phyloP scores from a whole-genome alignment of 1,140 invertebrate genomes.

The Polypedilum vanderplanki region DNA sequence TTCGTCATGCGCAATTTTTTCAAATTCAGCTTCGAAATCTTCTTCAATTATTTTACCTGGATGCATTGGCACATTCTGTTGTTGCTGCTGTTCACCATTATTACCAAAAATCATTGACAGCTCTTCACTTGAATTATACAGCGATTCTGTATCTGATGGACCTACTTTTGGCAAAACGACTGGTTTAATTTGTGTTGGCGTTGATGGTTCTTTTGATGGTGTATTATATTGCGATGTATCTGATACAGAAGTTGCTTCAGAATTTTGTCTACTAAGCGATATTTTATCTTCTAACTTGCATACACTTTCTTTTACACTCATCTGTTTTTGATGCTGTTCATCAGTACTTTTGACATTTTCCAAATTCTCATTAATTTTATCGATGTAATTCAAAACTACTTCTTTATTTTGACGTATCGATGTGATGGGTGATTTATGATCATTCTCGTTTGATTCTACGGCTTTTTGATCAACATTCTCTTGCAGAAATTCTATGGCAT shows the following conservation, averaged over 20 bases:
- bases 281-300: constrained; percentile 9
- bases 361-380: constrained; percentile 28
- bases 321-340: not conserved
- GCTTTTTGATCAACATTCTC: not conserved
- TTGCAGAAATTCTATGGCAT: constrained; percentile 8
- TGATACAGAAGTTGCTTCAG: not conserved
- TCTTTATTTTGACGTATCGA: constrained; percentile 20
- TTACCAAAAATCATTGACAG: constrained; percentile 52
- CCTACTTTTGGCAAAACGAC: constrained; percentile 1
- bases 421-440: constrained; percentile 28
- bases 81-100: not conserved
- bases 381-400: constrained; percentile 20
- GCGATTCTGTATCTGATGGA: constrained; percentile 40
- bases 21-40: constrained; percentile 36
- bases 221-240: not conserved
- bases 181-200: not conserved
- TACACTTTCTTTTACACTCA: not conserved
- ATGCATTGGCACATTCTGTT: constrained; percentile 34
- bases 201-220: not conserved
- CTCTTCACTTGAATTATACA: constrained; percentile 56
- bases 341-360: not conserved
- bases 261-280: not conserved
- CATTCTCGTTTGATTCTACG: not conserved
- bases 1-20: constrained; percentile 36
- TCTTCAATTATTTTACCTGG: constrained; percentile 34